Evolutionary conservation across 1,140 invertebrate genomes (phyloP), one percentile per base, ranked within the genome.

Genomic region (Cotesia typhae): DNA sequence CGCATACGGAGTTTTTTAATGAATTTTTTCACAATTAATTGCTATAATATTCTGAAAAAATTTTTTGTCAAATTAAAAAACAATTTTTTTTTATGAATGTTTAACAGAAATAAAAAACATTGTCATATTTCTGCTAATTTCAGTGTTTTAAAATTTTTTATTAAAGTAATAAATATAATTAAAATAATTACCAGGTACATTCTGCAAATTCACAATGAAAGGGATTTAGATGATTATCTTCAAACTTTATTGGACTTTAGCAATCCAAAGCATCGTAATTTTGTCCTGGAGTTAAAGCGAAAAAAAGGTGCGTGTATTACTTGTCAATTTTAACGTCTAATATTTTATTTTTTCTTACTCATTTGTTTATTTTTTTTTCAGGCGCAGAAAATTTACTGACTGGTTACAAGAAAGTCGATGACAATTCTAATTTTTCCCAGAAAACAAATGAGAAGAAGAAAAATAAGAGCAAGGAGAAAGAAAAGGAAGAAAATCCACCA

Each of bases 161-260:
- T 28, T 28, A 28, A 28, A 28, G 2, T 28, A 28, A 28, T 28
- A 3, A 28, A 28, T 28, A 28, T 28, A 28, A 28, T 28, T 28
- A 28, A 47, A 47, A 47, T 47, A 47, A 47, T 47, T 47, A 47
- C 5, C 78, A 89, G 92, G 65, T 90, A 89, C 79, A 89, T 94
- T 14, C 74, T 90, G 71, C 85, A 88, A 57, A 92, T 94, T 66
- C 85, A 91, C 78, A 89, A 91, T 81, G 89, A 90, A 74, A 83
- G 84, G 67, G 92, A 93, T 79, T 87, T 93, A 14, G 91, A 93
- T 73, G 90, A 91, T 59, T 93, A 93, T 77, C 90, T 94, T 76
- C 88, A 89, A 78, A 91, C 90, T 52, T 85, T 94, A 57, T 75
- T 94, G 0, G 88, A 92, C 82, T 89, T 88, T 70, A 88, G 88